Conservation (phyloP, 1,140 invertebrate species). For the Nomia melanderi region DNA sequence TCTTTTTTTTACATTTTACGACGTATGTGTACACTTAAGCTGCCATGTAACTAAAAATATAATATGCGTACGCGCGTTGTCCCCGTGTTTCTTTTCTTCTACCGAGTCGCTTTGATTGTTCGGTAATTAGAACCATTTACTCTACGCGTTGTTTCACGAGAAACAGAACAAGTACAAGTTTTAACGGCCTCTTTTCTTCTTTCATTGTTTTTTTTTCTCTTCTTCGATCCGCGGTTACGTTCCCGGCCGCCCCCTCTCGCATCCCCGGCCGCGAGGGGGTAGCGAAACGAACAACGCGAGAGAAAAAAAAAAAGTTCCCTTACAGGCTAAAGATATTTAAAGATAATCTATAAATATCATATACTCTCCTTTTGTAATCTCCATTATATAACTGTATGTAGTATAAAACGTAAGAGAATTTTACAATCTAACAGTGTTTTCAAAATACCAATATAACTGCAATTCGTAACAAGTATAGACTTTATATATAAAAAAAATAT, state of each 20-base stretch:
- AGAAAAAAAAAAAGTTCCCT: conserved; percentile 49
- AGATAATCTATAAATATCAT: conserved; percentile 67
- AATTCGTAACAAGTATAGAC: conserved; percentile 79
- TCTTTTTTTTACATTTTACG: neutral
- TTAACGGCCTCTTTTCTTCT: conserved; percentile 35
- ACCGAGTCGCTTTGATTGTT: conserved; percentile 42
- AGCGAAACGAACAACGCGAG: conserved; percentile 27
- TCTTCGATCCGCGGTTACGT: neutral
- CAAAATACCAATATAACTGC: conserved; percentile 71
- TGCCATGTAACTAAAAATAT: conserved; percentile 66
- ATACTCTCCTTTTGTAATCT: conserved; percentile 60
- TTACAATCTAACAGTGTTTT: conserved; percentile 72
- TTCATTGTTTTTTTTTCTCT: neutral
- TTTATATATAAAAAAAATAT: conserved; percentile 77
- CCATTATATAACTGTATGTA: conserved; percentile 65
- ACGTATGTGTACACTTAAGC: conserved; percentile 51
- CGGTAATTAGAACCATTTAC: conserved; percentile 49
- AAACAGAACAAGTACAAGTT: conserved; percentile 51
- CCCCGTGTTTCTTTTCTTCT: conserved; percentile 24
- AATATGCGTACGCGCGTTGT: conserved; percentile 27
- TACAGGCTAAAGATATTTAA: conserved; percentile 68
- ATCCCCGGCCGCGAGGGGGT: neutral
- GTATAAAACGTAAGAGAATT: conserved; percentile 72
- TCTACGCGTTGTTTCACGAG: conserved; percentile 26
- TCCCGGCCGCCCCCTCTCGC: neutral